Evolutionary conservation across 2,888 invertebrate species (phyloP).

Genomic region (Amiota communis): DNA sequence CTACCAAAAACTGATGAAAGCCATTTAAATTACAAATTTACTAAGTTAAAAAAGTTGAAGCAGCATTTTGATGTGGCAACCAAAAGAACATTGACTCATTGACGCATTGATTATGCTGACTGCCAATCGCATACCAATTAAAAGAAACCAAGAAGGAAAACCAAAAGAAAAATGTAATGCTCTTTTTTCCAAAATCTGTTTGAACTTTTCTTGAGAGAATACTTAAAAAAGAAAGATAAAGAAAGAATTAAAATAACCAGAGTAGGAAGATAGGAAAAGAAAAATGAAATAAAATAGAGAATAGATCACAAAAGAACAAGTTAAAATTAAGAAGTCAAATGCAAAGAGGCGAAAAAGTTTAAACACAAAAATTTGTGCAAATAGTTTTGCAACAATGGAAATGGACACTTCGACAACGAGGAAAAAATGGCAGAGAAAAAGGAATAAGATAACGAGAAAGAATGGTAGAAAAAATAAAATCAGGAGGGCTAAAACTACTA

Average conservation of each 20-base stretch:
- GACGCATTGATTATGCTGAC: neutral
- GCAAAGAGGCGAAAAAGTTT: conserved; percentile 9
- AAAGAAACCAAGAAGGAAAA: neutral
- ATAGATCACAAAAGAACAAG: neutral
- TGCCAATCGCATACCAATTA: conserved; percentile 20
- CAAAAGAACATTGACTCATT: neutral
- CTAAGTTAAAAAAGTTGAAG: conserved; percentile 6
- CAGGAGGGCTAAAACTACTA: too few species aligned
- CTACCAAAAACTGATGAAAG: neutral
- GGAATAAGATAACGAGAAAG: neutral
- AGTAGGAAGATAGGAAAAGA: neutral
- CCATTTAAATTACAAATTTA: conserved; percentile 28
- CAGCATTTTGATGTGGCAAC: neutral
- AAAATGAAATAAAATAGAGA: too few species aligned
- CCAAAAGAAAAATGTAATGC: neutral
- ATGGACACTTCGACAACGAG: conserved; percentile 15
- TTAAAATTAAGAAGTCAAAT: neutral
- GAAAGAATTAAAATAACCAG: neutral
- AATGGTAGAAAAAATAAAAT: neutral
- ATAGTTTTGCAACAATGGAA: conserved; percentile 28
- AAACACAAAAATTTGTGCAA: conserved; percentile 9
- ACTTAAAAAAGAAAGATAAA: neutral
- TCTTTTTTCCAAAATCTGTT: conserved; percentile 17
- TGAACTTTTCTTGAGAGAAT: too few species aligned
- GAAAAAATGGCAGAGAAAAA: neutral